phyloP scores from a whole-genome alignment of 2,888 invertebrate species.

The Erannis defoliaria region DNA sequence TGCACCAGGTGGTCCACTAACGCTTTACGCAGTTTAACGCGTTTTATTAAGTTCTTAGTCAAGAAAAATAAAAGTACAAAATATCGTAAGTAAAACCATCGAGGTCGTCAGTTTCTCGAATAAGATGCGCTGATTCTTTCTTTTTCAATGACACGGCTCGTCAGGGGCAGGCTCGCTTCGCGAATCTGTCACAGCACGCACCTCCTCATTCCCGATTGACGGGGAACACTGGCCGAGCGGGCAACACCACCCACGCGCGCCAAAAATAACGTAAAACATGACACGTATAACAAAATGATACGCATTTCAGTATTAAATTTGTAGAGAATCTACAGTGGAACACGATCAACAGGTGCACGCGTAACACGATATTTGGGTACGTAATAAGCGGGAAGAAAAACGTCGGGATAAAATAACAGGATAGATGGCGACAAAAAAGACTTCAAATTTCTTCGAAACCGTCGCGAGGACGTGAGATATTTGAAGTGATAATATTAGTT shows the following conservation, averaged over 20 bases:
- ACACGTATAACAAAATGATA: constrained; percentile 41
- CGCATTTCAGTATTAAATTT: constrained; percentile 44
- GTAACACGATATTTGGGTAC: constrained; percentile 64
- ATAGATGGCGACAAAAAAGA: constrained; percentile 61
- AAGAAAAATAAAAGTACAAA: neutral
- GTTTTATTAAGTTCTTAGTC: neutral
- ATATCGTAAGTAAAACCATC: neutral
- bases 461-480: constrained; percentile 74
- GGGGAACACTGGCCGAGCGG: constrained; percentile 55
- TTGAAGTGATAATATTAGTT: constrained; percentile 82
- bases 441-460: constrained; percentile 66
- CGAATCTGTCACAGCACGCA: constrained; percentile 61
- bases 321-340: constrained; percentile 28
- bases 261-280: constrained; percentile 54
- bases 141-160: constrained; percentile 59
- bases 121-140: constrained; percentile 47
- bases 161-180: constrained; percentile 60
- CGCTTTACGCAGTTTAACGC: neutral
- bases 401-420: constrained; percentile 65
- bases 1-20: too few species aligned
- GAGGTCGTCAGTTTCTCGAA: constrained; percentile 37
- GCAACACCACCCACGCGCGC: constrained; percentile 46
- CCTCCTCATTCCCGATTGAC: constrained; percentile 69
- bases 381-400: constrained; percentile 63
- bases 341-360: constrained; percentile 62